Evolutionary conservation across 1,140 invertebrate genomes (phyloP), one percentile per base, ranked within the genome.

Genomic region (Rhyzopertha dominica): DNA sequence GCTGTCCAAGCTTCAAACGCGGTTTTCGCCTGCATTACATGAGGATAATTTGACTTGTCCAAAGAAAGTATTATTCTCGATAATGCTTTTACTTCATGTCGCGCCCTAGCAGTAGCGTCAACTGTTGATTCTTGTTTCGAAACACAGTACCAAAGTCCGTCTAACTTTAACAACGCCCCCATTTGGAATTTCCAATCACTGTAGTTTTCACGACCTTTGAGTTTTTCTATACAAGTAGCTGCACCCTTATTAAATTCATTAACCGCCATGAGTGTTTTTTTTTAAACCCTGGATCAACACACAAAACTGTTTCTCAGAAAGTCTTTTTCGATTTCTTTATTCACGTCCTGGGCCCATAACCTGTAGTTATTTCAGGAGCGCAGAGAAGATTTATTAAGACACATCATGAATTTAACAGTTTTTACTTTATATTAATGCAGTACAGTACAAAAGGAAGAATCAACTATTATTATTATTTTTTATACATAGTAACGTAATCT

Each of bases 61-160:
- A 49, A n/a, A 26, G 35, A 49, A 28, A 52, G 31, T 7, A 51
- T 47, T 34, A 47, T 51, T 43, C 39, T 51, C 18, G 45, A 36
- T 3, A 38, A 22, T 5, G 38, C 39, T 45, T 49, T 43, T 14
- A 32, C 40, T 9, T 53, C 47, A 1, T 17, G 1, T 9, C 46
- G 39, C 8, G 28, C 36, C 18, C 22, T 39, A 13, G 7, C 19
- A 2, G 31, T 10, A n/a, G 23, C 10, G 1, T 45, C 35, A 31
- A 20, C 14, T n/a, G 14, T 14, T 31, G 14, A 19, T 17, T 12
- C 25, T 10, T 42, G 28, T 35, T 22, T 30, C 12, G 14, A 19
- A 23, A 51, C 30, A 40, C 26, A 35, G 19, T 41, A 22, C 38
- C 48, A 51, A 24, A 51, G 35, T 5, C 29, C 43, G 8, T 46